Percentiles rank a stretch among this genome's conserved stretches.
Evolutionary conservation across 2,888 invertebrate genomes (phyloP).

Genomic region (Cryptophagus acutangulus): DNA sequence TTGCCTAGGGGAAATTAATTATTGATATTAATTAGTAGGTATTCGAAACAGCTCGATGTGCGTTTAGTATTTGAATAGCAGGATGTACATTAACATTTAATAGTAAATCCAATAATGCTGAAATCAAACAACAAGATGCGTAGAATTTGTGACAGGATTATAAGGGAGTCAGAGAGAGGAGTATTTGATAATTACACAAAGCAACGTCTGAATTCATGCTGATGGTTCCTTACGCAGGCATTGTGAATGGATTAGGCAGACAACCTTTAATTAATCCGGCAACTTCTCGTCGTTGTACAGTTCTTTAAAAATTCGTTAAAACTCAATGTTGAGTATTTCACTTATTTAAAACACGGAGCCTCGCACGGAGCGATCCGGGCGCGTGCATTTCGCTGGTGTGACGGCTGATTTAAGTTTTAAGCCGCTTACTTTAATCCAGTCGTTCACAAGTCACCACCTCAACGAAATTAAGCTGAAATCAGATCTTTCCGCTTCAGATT

Average conservation of each 20-base stretch:
- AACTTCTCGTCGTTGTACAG: neutral
- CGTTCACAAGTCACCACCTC: conserved; percentile 38
- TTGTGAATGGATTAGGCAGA: conserved; percentile 29
- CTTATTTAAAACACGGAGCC: conserved; percentile 12
- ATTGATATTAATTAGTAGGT: conserved; percentile 2
- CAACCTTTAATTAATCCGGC: conserved; percentile 30
- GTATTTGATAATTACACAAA: conserved; percentile 24
- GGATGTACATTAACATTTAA: conserved; percentile 4
- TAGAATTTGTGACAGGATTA: conserved; percentile 25
- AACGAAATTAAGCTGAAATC: conserved; percentile 35
- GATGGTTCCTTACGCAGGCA: conserved; percentile 26
- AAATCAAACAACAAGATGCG: conserved; percentile 19
- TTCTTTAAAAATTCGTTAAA: conserved; percentile 8
- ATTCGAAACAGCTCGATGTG: neutral
- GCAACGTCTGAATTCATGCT: conserved; percentile 31
- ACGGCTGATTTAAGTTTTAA: conserved; percentile 27
- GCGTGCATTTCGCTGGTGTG: conserved; percentile 11
- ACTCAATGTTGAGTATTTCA: too few species aligned
- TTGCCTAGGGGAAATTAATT: too few species aligned
- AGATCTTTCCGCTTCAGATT: conserved; percentile 29
- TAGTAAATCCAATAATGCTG: conserved; percentile 18
- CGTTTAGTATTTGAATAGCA: neutral
- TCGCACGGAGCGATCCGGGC: neutral
- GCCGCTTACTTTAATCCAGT: conserved; percentile 35
- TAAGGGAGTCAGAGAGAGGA: conserved; percentile 18